Conservation (phyloP, 2,888 invertebrate genomes). For the Ceraclea dissimilis region DNA sequence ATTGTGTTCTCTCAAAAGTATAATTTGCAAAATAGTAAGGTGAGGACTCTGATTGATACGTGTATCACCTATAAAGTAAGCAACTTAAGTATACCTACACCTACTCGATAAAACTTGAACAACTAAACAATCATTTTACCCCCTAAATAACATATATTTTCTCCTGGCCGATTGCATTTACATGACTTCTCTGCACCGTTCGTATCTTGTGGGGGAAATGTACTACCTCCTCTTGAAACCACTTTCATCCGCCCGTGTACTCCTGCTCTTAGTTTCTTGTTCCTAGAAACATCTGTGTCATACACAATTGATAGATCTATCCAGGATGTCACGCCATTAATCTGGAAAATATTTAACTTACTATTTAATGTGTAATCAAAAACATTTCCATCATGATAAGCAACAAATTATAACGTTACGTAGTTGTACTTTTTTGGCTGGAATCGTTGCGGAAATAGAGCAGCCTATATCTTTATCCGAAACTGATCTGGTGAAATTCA, state of each 20-base stretch:
- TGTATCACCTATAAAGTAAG: constrained; percentile 31
- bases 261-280: constrained; percentile 27
- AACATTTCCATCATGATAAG: too few relatives aligned
- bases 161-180: not conserved
- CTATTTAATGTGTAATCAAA: not conserved
- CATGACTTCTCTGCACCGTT: not conserved
- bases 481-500: not conserved
- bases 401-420: too few relatives aligned
- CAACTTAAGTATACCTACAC: constrained; percentile 28
- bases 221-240: not conserved
- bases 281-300: constrained; percentile 27
- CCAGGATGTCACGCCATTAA: constrained; percentile 28
- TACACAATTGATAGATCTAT: constrained; percentile 34
- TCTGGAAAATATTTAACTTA: constrained; percentile 9
- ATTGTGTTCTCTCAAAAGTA: constrained; percentile 46
- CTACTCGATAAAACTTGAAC: not conserved
- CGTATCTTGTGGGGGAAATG: not conserved
- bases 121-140: not conserved
- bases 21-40: constrained; percentile 41
- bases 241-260: not conserved
- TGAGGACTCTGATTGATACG: constrained; percentile 45
- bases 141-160: not conserved
- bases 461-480: not conserved
- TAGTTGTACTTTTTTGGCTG: not conserved
- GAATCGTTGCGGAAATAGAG: not conserved